Percentiles rank a stretch among this genome's conserved stretches.
Evolutionary conservation across 2,888 invertebrate species (phyloP).

Genomic region (Isoperla grammatica): DNA sequence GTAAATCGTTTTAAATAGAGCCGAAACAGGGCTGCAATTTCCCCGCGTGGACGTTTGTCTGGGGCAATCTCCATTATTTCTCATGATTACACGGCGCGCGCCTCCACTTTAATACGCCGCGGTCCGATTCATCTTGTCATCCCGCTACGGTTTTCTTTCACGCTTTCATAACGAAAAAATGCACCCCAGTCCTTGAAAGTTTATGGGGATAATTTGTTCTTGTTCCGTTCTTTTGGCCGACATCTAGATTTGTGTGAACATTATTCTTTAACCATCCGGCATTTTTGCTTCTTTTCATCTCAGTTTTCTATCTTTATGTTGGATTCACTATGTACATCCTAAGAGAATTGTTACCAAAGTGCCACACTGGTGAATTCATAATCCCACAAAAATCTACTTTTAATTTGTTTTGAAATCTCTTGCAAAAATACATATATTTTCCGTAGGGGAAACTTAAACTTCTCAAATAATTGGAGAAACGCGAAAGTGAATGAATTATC

Average conservation of each 20-base stretch:
- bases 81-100: conserved; percentile 10
- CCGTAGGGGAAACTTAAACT: too few species aligned
- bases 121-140: conserved; percentile 16
- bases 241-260: conserved; percentile 21
- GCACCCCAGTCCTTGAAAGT: conserved; percentile 9
- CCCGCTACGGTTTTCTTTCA: conserved; percentile 9
- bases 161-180: conserved; percentile 19
- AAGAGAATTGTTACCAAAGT: neutral
- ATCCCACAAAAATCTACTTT: neutral
- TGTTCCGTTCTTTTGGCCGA: conserved; percentile 17
- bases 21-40: neutral
- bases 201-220: conserved; percentile 21
- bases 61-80: conserved; percentile 10
- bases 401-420: conserved; percentile 3
- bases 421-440: neutral
- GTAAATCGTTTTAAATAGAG: conserved; percentile 3
- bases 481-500: too few species aligned
- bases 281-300: conserved; percentile 4
- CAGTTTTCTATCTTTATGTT: conserved; percentile 4
- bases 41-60: neutral
- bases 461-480: too few species aligned
- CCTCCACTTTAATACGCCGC: conserved; percentile 6
- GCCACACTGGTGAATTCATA: neutral
- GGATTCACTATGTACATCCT: neutral
- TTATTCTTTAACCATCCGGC: conserved; percentile 10